Base-by-base conservation (phyloP, 2,113 vertebrate species). In the Alces alces region DNA sequence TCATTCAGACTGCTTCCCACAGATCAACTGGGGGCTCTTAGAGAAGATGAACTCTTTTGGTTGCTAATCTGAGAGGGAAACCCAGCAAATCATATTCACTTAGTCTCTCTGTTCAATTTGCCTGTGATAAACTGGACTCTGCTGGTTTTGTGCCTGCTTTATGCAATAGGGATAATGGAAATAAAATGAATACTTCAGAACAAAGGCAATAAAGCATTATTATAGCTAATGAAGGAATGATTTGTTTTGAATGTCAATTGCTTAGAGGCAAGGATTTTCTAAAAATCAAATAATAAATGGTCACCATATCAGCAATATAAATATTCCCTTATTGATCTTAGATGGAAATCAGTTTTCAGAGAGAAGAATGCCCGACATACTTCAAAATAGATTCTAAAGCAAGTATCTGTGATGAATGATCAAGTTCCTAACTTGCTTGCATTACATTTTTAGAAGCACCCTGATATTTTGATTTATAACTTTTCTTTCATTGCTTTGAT, bases 211-310 rank as follows among this genome's bases (percentile, higher is more conserved):
- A 82, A 96, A 96, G 14, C 76, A 88, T 83, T 28, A 88, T 95
- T 93, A 91, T 58, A 39, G 58, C 86, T 97, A 96, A 93, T 76
- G 84, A 96, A 96, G 55, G 61, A 92, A 54, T 97, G 93, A 93
- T 97, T 97, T 96, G 47, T 93, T 97, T 97, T 85, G 9, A 98
- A 97, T 93, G 95, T 27, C 96, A 93, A 23, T 90, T 96, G 79
- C 89, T 97, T 96, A 91, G 86, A 94, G 91, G 91, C 83, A 97
- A 89, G 57, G 73, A 83, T 92, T 96, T 95, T 96, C 57, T 78
- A 96, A 98, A 98, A 97, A 55, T 91, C 89, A 96, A 91, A 96
- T 97, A 95, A 93, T 95, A 97, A 96, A 95, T 95, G 83, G 23
- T 85, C 80, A 90, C 36, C 43, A 2, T 93, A 97, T 95, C 82